Evolutionary conservation across 2,113 vertebrate species (phyloP).

Genomic region (Polypterus bichir): DNA sequence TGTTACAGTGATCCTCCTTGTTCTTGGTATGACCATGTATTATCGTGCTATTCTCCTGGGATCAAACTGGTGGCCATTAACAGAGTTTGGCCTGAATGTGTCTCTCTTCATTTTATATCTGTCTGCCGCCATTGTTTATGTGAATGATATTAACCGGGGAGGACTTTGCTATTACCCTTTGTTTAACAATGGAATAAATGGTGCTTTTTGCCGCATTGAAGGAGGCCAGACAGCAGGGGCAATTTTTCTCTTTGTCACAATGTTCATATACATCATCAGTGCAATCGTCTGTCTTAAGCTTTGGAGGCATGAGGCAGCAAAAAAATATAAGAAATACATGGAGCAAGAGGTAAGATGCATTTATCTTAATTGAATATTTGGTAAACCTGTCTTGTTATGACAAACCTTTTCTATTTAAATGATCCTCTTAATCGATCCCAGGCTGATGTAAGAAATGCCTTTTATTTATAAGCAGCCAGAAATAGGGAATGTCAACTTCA

Average conservation of each 20-base stretch:
- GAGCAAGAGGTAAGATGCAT: slow-evolving; percentile 54
- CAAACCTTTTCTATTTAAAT: too few relatives aligned
- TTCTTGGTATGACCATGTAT: slow-evolving; percentile 83
- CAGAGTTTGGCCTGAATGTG: slow-evolving; percentile 73
- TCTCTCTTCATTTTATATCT: slow-evolving; percentile 68
- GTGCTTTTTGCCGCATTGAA: slow-evolving; percentile 72
- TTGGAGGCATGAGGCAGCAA: slow-evolving; percentile 77
- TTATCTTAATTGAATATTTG: too few relatives aligned
- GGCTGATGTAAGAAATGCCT: too few relatives aligned
- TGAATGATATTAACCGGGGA: slow-evolving; percentile 72
- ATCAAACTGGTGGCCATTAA: slow-evolving; percentile 86
- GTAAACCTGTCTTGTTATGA: too few relatives aligned
- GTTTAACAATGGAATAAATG: slow-evolving; percentile 70
- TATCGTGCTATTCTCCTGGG: slow-evolving; percentile 85
- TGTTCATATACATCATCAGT: slow-evolving; percentile 69
- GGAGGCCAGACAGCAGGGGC: slow-evolving; percentile 80
- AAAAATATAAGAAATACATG: slow-evolving; percentile 51
- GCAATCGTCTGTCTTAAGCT: slow-evolving; percentile 68
- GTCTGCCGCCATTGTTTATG: slow-evolving; percentile 67
- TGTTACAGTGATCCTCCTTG: slow-evolving; percentile 67
- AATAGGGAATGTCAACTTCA: too few relatives aligned
- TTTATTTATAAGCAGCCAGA: too few relatives aligned
- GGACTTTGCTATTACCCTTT: slow-evolving; percentile 71
- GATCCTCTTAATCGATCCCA: too few relatives aligned
- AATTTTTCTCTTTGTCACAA: slow-evolving; percentile 74